Evolutionary conservation across 2,113 vertebrate genomes (phyloP).

Genomic region (Larimichthys polyactis): DNA sequence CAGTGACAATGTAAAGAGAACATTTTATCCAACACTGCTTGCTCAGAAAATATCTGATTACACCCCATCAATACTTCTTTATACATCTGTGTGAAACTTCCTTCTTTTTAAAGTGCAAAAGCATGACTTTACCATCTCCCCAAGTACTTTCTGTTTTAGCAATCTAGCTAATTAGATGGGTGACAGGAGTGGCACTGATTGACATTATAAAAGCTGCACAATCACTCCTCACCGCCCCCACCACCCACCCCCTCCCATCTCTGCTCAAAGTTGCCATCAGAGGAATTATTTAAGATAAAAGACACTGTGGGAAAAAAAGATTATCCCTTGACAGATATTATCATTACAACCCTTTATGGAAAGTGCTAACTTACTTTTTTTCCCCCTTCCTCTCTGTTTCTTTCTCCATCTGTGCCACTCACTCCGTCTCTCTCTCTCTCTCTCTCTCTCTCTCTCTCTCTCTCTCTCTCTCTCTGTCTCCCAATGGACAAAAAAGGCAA

Average conservation of each 20-base stretch:
- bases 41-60: slow-evolving; percentile 90
- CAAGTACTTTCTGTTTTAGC: slow-evolving; percentile 92
- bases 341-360: slow-evolving; percentile 94
- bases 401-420: slow-evolving; percentile 52
- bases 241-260: slow-evolving; percentile 74
- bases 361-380: slow-evolving; percentile 88
- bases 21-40: slow-evolving; percentile 72
- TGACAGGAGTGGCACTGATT: slow-evolving; percentile 93
- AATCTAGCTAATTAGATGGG: slow-evolving; percentile 92
- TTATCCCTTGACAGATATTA: slow-evolving; percentile 90
- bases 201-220: slow-evolving; percentile 94
- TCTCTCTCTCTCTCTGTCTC: slow-evolving; percentile 90
- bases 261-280: slow-evolving; percentile 93
- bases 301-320: slow-evolving; percentile 87
- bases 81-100: slow-evolving; percentile 82
- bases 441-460: slow-evolving; percentile 55
- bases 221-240: slow-evolving; percentile 83
- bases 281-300: slow-evolving; percentile 98
- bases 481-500: slow-evolving; percentile 80
- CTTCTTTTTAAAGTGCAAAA: slow-evolving; percentile 93
- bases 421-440: slow-evolving; percentile 12
- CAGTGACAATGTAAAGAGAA: slow-evolving; percentile 27
- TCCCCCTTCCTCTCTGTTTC: slow-evolving; percentile 4
- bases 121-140: slow-evolving; percentile 92
- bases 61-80: slow-evolving; percentile 87